Evolutionary conservation across 2,113 vertebrate species (phyloP).

Genomic region (Poecilia latipinna): DNA sequence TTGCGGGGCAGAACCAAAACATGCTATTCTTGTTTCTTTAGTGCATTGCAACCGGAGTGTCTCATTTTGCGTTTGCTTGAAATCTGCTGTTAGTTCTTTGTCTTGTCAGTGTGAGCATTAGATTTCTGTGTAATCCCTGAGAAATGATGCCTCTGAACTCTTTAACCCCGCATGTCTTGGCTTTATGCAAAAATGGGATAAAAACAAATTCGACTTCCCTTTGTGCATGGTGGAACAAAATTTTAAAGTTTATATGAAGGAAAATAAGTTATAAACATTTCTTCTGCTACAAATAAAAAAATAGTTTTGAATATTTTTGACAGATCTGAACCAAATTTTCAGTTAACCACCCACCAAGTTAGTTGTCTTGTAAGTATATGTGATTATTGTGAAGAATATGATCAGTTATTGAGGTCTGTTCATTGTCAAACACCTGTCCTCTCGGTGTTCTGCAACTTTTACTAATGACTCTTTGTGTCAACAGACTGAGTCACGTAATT

Average conservation of each 20-base stretch:
- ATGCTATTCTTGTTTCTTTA: background rate
- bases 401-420: background rate
- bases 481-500: background rate
- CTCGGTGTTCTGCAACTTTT: background rate
- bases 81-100: constrained; percentile 5
- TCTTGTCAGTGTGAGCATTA: constrained; percentile 8
- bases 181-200: constrained; percentile 25
- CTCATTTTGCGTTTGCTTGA: background rate
- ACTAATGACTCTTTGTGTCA: background rate
- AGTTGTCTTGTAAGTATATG: background rate
- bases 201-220: no score
- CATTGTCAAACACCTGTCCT: background rate
- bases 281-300: no score
- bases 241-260: no score
- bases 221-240: no score
- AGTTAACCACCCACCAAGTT: background rate
- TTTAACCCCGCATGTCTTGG: constrained; percentile 13
- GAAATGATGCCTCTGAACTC: constrained; percentile 13
- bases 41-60: background rate
- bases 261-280: no score
- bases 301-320: background rate
- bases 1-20: no score
- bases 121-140: constrained; percentile 14
- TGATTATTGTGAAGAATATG: background rate
- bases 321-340: background rate